A percentile compares a stretch with the other conserved stretches of the same genome.
Conservation (phyloP, 1,140 invertebrate genomes). For the Tachypleus tridentatus region DNA sequence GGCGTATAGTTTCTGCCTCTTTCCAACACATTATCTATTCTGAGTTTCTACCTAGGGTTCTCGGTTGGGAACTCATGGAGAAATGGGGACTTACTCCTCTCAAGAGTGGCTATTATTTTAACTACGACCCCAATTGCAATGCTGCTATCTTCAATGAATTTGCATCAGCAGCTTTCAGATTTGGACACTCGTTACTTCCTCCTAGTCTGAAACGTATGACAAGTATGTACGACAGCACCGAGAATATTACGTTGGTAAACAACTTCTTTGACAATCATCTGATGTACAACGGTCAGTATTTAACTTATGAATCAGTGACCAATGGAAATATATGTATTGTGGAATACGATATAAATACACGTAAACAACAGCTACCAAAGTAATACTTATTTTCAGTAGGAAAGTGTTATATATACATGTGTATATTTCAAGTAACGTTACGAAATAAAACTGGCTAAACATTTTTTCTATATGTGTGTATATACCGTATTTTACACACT, state of each 20-base stretch:
- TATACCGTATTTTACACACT: too few species aligned
- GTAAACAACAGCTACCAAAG: too few species aligned
- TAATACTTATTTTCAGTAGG: too few species aligned
- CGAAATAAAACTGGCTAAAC: too few species aligned
- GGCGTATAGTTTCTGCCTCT: slow-evolving; percentile 70
- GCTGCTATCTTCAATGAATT: slow-evolving; percentile 48
- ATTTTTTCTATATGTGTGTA: too few species aligned
- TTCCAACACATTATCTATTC: slow-evolving; percentile 88
- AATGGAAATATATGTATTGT: too few species aligned
- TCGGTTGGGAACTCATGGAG: slow-evolving; percentile 80
- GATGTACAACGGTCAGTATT: slow-evolving; percentile 23
- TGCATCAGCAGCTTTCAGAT: slow-evolving; percentile 59
- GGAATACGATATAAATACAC: too few species aligned
- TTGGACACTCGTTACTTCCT: slow-evolving; percentile 80
- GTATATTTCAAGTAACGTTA: too few species aligned
- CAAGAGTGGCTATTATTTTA: slow-evolving; percentile 37
- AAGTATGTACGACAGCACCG: slow-evolving; percentile 11
- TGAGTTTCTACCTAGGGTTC: slow-evolving; percentile 85
- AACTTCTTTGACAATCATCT: slow-evolving; percentile 23
- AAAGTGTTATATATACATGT: too few species aligned
- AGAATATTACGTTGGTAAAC: slow-evolving; percentile 19
- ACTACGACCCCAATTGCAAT: slow-evolving; percentile 45
- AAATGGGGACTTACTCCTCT: slow-evolving; percentile 72
- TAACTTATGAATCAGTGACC: neutral
- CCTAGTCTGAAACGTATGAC: slow-evolving; percentile 43